Percentiles rank a stretch among this genome's conserved stretches.
Evolutionary conservation across 2,888 invertebrate genomes (phyloP).

Genomic region (Spodoptera littoralis): DNA sequence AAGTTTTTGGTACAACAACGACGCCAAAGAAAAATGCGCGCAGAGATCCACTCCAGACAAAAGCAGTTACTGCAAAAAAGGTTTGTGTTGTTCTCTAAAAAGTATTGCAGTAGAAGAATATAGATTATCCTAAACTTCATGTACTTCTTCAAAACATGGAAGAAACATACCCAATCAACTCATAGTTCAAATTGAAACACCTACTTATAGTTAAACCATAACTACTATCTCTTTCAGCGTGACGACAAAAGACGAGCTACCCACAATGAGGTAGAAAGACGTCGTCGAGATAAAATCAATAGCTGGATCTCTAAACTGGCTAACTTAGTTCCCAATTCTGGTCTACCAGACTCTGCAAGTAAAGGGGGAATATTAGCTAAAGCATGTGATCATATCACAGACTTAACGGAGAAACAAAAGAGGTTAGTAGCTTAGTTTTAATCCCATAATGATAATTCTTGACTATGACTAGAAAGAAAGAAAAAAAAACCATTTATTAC

Average conservation of each 20-base stretch:
- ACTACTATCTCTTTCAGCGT: conserved; percentile 85
- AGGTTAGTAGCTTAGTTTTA: conserved; percentile 82
- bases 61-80: conserved; percentile 91
- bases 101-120: not conserved
- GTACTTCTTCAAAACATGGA: too few relatives aligned
- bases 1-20: conserved; percentile 91
- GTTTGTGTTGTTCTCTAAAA: conserved; percentile 64
- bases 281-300: conserved; percentile 98
- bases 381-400: conserved; percentile 97
- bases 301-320: conserved; percentile 98
- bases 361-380: conserved; percentile 98
- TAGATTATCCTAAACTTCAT: too few relatives aligned
- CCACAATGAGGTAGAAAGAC: conserved; percentile 98
- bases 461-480: too few relatives aligned
- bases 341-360: conserved; percentile 91
- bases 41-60: conserved; percentile 89
- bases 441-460: not conserved
- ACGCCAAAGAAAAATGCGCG: conserved; percentile 77
- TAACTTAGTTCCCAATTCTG: conserved; percentile 94
- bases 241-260: conserved; percentile 97
- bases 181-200: too few relatives aligned
- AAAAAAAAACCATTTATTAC: too few relatives aligned
- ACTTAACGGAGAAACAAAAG: conserved; percentile 93
- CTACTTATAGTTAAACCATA: too few relatives aligned
- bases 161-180: too few relatives aligned